A percentile compares a stretch with the other conserved stretches of the same genome.
phyloP scores from a whole-genome alignment of 1,140 invertebrate genomes.

The Apis mellifera region Amel_HAv3.1 CM009931.2:16572001-16572500 shows the following conservation, averaged over 20 bases:
- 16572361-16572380: constrained; percentile 64
- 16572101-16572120: constrained; percentile 57
- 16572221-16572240: constrained; percentile 61
- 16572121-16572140: constrained; percentile 54
- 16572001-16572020: not conserved
- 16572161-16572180: constrained; percentile 66
- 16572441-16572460: constrained; percentile 4
- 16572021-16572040: constrained; percentile 27
- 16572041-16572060: not conserved
- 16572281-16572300: not conserved
- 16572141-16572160: constrained; percentile 63
- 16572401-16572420: constrained; percentile 24
- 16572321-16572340: constrained; percentile 42
- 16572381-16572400: constrained; percentile 58
- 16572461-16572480: not conserved
- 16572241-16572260: constrained; percentile 66
- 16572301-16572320: not conserved
- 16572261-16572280: constrained; percentile 62
- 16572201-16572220: constrained; percentile 73
- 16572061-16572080: constrained; percentile 21
- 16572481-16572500: not conserved
- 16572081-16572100: constrained; percentile 42
- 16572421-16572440: constrained; percentile 44
- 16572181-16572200: constrained; percentile 73
- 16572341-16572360: constrained; percentile 59